These are phyloP conservation scores for Actinemys pallida DNA, from an alignment of 2,113 vertebrate species.

Conservation along the genomic window DNA sequence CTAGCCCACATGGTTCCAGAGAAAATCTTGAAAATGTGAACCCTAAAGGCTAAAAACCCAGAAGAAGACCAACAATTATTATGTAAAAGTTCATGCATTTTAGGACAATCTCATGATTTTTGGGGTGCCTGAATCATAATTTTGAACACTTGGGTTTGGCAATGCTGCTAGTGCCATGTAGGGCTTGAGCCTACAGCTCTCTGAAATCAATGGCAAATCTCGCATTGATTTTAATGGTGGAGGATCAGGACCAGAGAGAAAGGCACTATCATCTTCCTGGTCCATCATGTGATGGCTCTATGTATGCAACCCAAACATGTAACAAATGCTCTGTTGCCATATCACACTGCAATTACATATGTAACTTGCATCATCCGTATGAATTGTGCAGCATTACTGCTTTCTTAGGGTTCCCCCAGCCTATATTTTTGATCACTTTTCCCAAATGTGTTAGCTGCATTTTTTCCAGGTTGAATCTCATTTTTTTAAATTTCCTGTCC, in stretches of 20 bases:
- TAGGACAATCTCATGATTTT: background rate
- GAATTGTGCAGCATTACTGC: background rate
- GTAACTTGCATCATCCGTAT: background rate
- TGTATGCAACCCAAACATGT: background rate
- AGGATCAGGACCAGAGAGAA: background rate
- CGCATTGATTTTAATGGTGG: background rate
- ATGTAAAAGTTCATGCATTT: background rate
- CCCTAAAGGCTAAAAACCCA: background rate
- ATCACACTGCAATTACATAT: background rate
- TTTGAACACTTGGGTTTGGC: background rate
- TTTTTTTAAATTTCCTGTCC: constrained; percentile 16
- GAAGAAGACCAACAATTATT: fast-evolving
- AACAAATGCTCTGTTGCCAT: background rate
- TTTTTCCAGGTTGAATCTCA: background rate
- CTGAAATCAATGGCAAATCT: background rate
- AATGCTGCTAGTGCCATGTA: background rate
- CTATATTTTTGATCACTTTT: background rate
- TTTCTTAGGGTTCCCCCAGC: background rate
- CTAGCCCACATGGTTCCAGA: background rate
- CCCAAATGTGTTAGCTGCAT: background rate
- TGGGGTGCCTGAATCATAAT: background rate
- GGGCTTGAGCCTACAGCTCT: background rate
- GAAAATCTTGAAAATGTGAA: background rate
- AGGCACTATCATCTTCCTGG: background rate
- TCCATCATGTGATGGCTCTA: background rate